phyloP scores from a whole-genome alignment of 2,113 vertebrate species.

The Climacteris rufus region DNA sequence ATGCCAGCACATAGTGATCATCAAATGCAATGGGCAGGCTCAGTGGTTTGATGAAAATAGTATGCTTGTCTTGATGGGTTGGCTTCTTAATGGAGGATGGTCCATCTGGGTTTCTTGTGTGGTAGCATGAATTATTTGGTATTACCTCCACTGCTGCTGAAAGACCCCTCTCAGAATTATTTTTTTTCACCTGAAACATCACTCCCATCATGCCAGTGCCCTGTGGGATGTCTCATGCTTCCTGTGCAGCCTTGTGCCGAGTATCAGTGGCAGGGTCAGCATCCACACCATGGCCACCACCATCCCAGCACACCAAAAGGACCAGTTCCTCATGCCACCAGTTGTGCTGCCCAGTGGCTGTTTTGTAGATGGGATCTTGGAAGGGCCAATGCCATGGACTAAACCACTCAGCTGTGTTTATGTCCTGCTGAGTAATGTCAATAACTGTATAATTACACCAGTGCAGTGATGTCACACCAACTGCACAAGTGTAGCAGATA shows the following conservation, averaged over 20 bases:
- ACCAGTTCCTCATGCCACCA: fast-evolving
- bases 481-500: background rate
- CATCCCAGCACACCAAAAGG: fast-evolving
- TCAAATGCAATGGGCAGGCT: background rate
- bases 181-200: background rate
- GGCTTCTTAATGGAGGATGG: background rate
- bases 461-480: background rate
- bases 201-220: background rate
- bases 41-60: background rate
- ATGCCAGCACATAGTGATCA: background rate
- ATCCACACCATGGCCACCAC: fast-evolving
- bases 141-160: background rate
- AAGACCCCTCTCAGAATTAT: background rate
- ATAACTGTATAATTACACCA: background rate
- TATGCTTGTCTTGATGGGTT: background rate
- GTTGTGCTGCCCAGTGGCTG: background rate
- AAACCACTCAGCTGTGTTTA: background rate
- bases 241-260: background rate
- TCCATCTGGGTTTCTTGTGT: background rate
- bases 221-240: background rate
- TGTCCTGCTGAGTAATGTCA: background rate
- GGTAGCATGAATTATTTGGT: background rate
- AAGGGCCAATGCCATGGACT: background rate
- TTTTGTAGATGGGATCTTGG: background rate
- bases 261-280: background rate